Percentiles rank a stretch among this genome's conserved stretches.
Conservation (phyloP, 2,113 vertebrate species). For the Chelonoidis abingdonii region DNA sequence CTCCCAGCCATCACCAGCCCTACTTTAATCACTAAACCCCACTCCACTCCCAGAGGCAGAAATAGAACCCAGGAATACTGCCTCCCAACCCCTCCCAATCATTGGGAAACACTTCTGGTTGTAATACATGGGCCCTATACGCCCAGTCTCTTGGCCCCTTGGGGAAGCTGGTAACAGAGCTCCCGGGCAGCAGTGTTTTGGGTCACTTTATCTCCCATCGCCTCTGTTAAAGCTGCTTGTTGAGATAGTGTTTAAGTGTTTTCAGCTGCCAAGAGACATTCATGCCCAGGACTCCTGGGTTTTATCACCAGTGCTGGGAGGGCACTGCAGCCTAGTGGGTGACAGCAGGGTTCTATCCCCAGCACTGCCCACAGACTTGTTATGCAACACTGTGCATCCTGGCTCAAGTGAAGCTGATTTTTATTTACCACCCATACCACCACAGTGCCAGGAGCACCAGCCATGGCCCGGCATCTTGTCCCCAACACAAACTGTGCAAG, state of each 20-base stretch:
- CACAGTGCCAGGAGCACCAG: neutral
- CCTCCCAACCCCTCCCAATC: no score
- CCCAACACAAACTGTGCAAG: neutral
- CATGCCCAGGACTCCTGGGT: neutral
- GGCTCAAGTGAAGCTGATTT: neutral
- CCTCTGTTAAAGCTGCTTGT: neutral
- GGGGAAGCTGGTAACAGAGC: neutral
- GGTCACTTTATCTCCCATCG: neutral
- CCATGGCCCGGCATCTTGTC: no score
- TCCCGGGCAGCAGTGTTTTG: neutral
- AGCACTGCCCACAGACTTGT: neutral
- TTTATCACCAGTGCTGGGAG: neutral
- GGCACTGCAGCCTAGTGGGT: neutral
- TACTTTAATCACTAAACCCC: neutral
- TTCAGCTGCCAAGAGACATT: neutral
- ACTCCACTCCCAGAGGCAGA: neutral
- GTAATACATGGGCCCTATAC: neutral
- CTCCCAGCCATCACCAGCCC: rapidly evolving
- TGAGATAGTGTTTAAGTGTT: neutral
- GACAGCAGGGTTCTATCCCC: neutral
- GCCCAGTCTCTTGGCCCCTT: no score
- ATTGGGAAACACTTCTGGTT: no score
- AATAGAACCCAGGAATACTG: neutral
- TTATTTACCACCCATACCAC: neutral
- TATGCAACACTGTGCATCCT: neutral